phyloP scores from a whole-genome alignment of 2,888 invertebrate species.

The Caenorhabditis afra region DNA sequence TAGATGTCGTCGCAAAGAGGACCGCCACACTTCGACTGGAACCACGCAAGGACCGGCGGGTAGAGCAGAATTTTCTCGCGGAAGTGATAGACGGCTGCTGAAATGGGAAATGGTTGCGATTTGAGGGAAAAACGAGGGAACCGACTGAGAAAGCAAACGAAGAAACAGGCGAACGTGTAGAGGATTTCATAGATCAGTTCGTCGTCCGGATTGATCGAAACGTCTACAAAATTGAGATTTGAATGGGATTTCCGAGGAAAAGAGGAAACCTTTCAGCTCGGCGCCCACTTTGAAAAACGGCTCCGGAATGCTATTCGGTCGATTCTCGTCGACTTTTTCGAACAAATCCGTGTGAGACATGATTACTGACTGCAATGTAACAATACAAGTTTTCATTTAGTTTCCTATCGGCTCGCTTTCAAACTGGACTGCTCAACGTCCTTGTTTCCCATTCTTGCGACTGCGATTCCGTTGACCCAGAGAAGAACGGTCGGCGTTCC shows the following conservation, averaged over 20 bases:
- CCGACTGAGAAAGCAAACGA: constrained; percentile 32
- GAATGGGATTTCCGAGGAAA: neutral
- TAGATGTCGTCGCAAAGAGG: constrained; percentile 47
- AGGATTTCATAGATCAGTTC: constrained; percentile 1
- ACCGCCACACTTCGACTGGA: constrained; percentile 43
- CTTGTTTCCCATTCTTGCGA: constrained; percentile 87
- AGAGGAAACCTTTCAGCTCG: constrained; percentile 27
- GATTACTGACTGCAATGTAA: constrained; percentile 24
- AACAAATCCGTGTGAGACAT: constrained; percentile 39
- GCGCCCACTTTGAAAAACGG: constrained; percentile 15
- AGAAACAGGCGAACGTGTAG: constrained; percentile 5
- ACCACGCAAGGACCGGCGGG: constrained; percentile 35
- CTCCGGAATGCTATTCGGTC: constrained; percentile 12
- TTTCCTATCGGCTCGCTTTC: neutral
- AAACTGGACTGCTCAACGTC: constrained; percentile 13
- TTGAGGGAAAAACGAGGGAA: neutral
- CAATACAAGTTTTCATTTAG: neutral
- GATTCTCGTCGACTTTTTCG: constrained; percentile 7
- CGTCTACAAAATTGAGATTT: constrained; percentile 12
- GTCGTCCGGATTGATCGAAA: constrained; percentile 4
- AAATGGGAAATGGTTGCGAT: constrained; percentile 8
- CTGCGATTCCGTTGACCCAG: constrained; percentile 91
- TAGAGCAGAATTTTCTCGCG: constrained; percentile 41
- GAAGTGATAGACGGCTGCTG: constrained; percentile 51
- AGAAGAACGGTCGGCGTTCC: constrained; percentile 92